A percentile compares a stretch with the other conserved stretches of the same genome.
phyloP scores from a whole-genome alignment of 2,113 vertebrate genomes.

The Nesoenas mayeri region DNA sequence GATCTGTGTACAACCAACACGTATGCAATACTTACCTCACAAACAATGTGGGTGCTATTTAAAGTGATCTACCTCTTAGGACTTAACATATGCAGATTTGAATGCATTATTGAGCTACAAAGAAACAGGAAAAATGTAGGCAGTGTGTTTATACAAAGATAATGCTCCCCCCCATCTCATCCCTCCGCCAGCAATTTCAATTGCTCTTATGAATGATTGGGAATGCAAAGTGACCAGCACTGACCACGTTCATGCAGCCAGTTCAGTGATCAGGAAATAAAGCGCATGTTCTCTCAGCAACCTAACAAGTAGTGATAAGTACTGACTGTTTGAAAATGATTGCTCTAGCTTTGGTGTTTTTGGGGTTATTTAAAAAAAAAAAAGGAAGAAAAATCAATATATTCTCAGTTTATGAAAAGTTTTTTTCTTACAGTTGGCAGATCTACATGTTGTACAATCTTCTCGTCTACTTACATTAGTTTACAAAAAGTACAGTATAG shows the following conservation, averaged over 20 bases:
- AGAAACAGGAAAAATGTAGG: background rate
- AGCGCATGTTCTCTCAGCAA: background rate
- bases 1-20: constrained; percentile 66
- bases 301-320: background rate
- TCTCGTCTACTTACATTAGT: constrained; percentile 67
- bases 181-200: background rate
- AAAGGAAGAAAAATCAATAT: constrained; percentile 13
- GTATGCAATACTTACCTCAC: constrained; percentile 54
- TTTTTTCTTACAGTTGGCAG: constrained; percentile 48
- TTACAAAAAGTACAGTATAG: constrained; percentile 67
- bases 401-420: constrained; percentile 57
- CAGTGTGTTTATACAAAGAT: constrained; percentile 13
- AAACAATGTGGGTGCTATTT: constrained; percentile 49
- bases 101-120: constrained; percentile 37
- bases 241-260: background rate
- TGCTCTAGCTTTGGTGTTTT: constrained; percentile 72
- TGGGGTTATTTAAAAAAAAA: background rate
- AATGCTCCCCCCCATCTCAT: background rate
- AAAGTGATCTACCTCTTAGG: constrained; percentile 44
- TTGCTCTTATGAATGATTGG: background rate
- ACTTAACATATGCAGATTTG: constrained; percentile 48
- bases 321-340: constrained; percentile 25
- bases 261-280: background rate
- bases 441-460: constrained; percentile 61
- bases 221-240: background rate